These are phyloP conservation scores for Pontoporia blainvillei DNA, from an alignment of 2,113 vertebrate genomes.

Conservation along the genomic window DNA sequence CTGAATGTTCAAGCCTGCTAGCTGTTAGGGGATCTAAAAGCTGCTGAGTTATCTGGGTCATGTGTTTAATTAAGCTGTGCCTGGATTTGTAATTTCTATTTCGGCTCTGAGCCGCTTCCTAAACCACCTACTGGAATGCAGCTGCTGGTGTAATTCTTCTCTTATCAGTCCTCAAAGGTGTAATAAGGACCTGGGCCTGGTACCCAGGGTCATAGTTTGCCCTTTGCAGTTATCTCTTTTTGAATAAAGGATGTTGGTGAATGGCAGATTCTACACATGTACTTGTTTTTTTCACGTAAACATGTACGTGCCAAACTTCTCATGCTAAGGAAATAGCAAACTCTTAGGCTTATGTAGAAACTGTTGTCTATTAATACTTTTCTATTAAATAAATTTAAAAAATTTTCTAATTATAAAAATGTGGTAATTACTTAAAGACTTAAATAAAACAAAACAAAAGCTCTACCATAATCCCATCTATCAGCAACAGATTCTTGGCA, in stretches of 20 bases:
- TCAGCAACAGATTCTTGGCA: neutral
- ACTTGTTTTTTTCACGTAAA: neutral
- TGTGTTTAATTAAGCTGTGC: neutral
- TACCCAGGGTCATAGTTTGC: neutral
- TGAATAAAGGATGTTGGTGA: neutral
- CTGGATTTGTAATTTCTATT: neutral
- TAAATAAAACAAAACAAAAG: neutral
- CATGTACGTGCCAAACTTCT: neutral
- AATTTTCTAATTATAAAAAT: neutral
- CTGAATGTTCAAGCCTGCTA: neutral
- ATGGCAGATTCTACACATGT: neutral
- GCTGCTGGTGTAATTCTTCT: neutral
- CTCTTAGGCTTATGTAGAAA: neutral
- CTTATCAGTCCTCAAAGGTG: neutral
- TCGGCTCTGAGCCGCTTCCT: neutral
- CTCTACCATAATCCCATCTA: neutral
- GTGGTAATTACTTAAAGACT: neutral
- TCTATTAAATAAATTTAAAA: neutral
- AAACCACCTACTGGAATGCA: neutral
- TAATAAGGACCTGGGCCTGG: neutral
- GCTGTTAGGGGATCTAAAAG: neutral
- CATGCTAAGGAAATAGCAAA: neutral
- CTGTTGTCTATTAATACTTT: neutral
- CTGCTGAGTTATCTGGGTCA: neutral
- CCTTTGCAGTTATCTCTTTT: neutral